Percentiles rank a stretch among this genome's conserved stretches.
Conservation (phyloP, 1,140 invertebrate genomes). For the Hylyphantes graminicola region DNA sequence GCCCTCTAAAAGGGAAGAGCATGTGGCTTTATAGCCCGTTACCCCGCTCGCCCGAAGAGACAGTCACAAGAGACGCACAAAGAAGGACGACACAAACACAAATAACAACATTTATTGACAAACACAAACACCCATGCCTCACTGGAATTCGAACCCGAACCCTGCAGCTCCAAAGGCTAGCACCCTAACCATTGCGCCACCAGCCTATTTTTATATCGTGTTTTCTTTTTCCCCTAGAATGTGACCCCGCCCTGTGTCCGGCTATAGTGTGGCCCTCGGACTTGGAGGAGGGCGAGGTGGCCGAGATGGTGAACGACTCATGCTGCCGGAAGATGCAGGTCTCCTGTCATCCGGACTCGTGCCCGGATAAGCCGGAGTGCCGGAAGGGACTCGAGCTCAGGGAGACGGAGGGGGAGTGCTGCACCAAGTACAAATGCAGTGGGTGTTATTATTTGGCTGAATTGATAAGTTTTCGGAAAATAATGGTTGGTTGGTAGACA, state of each 20-base stretch:
- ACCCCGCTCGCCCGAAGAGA: too few species aligned
- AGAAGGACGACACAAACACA: too few species aligned
- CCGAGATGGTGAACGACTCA: constrained; percentile 72
- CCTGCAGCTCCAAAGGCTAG: too few species aligned
- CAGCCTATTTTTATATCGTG: neutral
- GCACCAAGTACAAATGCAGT: constrained; percentile 76
- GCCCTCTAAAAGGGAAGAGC: too few species aligned
- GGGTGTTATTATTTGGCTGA: constrained; percentile 58
- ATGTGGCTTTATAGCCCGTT: too few species aligned
- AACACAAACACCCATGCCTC: too few species aligned
- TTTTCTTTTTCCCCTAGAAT: constrained; percentile 48
- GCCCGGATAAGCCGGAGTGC: constrained; percentile 73
- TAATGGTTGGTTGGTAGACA: neutral
- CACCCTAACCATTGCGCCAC: neutral
- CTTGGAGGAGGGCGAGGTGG: constrained; percentile 71
- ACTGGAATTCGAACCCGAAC: too few species aligned
- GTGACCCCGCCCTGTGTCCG: constrained; percentile 51
- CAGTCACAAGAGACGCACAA: too few species aligned
- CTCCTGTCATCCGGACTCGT: constrained; percentile 74
- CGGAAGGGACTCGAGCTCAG: constrained; percentile 72
- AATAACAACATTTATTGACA: too few species aligned
- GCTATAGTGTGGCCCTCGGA: constrained; percentile 32
- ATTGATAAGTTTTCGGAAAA: too few species aligned
- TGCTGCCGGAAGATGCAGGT: constrained; percentile 76
- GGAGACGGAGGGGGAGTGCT: constrained; percentile 72